Evolutionary conservation across 2,113 vertebrate species (phyloP), one percentile per base, ranked within the genome.

Genomic region (Planiliza haematocheilus): DNA sequence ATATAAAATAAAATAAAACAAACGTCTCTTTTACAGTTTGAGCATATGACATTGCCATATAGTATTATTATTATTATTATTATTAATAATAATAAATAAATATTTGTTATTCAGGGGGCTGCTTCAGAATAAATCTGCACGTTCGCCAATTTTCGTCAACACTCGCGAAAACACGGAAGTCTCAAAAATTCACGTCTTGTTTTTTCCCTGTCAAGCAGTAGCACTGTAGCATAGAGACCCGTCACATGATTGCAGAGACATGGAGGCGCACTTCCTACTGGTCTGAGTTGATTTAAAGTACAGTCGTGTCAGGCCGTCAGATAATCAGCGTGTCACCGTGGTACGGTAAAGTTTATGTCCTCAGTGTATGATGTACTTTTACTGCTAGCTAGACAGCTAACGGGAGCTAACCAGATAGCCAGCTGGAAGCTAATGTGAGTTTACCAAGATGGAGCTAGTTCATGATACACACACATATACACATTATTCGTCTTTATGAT

Each of bases 151-250:
- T 79, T 79, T 71, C 55, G 76, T 42, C 24, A 67, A 63, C 42
- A 8, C 57, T 89, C 67, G 80, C 18, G 39, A 74, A 89, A 81
- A 87, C 43, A 71, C 88, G 91, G 92, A 91, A 93, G 86, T 91
- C 36, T 76, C 7, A 38, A 67, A 78, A 70, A 61, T 18, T 10
- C 21, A 3, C 9, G 1, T 51, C 10, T 20, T 37, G 24, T 30
- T 30, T 30, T 30, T 30, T 30, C 72, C 74, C 70, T 64, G 68
- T 34, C 17, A 52, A 48, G 39, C 57, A 45, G 30, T 12, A 21
- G 46, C 57, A 11, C 20, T 38, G 12, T 30, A 24, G 55, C 8
- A 49, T 14, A 48, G 12, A 14, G 3, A 48, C 1, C 12, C 48
- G 64, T 79, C 79, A 81, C 81, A 60, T 70, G 77, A 80, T 14